Evolutionary conservation across 2,888 invertebrate species (phyloP).

Genomic region (Nemotelus pantherinus): DNA sequence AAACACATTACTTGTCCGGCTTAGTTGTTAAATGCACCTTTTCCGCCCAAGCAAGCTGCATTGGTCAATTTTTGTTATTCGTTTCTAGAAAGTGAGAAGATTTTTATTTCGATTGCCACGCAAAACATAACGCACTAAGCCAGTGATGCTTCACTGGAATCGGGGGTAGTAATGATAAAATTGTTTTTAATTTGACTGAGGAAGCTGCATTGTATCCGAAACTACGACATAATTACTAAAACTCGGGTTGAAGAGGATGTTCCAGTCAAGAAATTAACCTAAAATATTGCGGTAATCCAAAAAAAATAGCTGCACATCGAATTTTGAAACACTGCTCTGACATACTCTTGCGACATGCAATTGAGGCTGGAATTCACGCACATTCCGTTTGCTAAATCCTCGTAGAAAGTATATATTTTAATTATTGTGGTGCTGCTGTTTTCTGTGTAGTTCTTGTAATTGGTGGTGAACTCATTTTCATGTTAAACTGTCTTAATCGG

Average conservation of each 20-base stretch:
- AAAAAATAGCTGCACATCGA: no score
- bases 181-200: no score
- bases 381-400: constrained; percentile 2
- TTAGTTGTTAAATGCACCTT: constrained; percentile 11
- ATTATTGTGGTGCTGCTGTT: constrained; percentile 27
- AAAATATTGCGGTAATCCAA: no score
- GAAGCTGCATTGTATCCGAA: no score
- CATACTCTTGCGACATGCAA: background rate
- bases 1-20: background rate
- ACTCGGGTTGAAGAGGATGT: no score
- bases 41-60: constrained; percentile 9
- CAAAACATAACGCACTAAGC: background rate
- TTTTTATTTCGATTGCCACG: constrained; percentile 13
- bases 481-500: constrained; percentile 52
- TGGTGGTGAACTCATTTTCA: constrained; percentile 52
- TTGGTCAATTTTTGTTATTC: background rate
- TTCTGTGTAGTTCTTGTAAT: constrained; percentile 34
- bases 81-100: constrained; percentile 1
- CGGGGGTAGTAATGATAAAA: no score
- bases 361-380: constrained; percentile 32
- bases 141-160: constrained; percentile 9
- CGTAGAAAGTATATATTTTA: constrained; percentile 37
- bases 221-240: no score
- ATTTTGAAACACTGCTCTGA: background rate
- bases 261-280: no score